phyloP scores from a whole-genome alignment of 1,140 invertebrate species.

The Aethina tumida region DNA sequence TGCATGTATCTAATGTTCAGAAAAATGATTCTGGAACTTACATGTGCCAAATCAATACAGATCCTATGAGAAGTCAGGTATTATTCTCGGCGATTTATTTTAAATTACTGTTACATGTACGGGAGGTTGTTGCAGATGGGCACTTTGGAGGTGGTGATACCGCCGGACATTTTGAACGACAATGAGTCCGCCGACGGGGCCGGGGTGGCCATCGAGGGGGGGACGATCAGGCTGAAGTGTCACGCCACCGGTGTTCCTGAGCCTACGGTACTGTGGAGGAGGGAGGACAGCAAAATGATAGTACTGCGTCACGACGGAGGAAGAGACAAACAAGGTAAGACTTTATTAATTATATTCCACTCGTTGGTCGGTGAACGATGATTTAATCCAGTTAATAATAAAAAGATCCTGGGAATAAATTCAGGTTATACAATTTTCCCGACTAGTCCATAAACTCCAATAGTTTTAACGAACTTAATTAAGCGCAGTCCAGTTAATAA shows the following conservation, averaged over 20 bases:
- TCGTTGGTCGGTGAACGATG: no score
- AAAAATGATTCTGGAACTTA: constrained; percentile 80
- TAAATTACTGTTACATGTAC: constrained; percentile 2
- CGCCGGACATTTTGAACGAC: constrained; percentile 70
- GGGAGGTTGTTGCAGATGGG: constrained; percentile 55
- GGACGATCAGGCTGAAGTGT: constrained; percentile 64
- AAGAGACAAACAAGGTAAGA: constrained; percentile 48
- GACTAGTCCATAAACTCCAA: no score
- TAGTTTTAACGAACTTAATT: no score
- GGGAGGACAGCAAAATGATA: constrained; percentile 67
- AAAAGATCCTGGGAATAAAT: no score
- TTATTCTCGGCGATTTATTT: neutral
- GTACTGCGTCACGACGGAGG: constrained; percentile 55
- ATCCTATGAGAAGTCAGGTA: constrained; percentile 83
- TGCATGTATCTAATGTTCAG: constrained; percentile 79
- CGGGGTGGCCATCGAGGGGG: constrained; percentile 61
- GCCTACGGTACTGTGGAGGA: constrained; percentile 66
- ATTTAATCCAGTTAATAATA: no score
- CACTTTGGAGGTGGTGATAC: constrained; percentile 70
- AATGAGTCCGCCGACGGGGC: constrained; percentile 43
- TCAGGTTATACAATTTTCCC: no score
- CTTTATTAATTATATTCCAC: constrained; percentile 1
- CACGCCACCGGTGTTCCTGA: constrained; percentile 69
- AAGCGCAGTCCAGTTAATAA: no score
- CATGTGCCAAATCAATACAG: constrained; percentile 88